phyloP scores from a whole-genome alignment of 2,797 vertebrate genomes.

The Graptemys geographica region DNA sequence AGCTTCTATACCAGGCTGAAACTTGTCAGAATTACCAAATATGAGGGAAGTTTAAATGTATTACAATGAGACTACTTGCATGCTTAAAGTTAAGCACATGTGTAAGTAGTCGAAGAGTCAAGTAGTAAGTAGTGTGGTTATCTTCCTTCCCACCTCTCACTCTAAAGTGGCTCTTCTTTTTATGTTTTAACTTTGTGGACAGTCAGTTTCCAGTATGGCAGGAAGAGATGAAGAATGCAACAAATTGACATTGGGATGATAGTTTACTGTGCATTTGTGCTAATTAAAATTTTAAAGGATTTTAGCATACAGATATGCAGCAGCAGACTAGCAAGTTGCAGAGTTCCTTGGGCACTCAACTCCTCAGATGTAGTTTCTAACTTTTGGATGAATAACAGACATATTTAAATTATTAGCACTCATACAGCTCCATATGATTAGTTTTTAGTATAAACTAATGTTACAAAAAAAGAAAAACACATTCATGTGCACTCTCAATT shows the following conservation, averaged over 20 bases:
- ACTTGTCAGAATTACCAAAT: constrained; percentile 15
- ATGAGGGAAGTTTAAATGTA: not conserved
- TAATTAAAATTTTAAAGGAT: not conserved
- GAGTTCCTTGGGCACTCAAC: not conserved
- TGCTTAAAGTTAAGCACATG: not conserved
- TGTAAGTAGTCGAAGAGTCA: not conserved
- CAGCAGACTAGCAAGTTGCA: not conserved
- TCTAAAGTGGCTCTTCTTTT: not conserved
- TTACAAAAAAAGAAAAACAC: constrained; percentile 2
- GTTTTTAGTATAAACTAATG: not conserved
- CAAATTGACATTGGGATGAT: not conserved
- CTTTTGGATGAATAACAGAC: not conserved
- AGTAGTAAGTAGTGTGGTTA: not conserved
- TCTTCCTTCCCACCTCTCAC: not conserved
- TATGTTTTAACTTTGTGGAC: not conserved
- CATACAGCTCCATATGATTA: not conserved
- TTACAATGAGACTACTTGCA: not conserved
- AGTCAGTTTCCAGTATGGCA: fast-evolving
- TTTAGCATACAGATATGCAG: not conserved
- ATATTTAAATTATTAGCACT: not conserved
- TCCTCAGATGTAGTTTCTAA: not conserved
- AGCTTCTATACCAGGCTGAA: not conserved
- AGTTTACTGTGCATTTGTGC: not conserved
- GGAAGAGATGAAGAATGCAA: not conserved
- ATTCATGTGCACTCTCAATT: not conserved